A percentile compares a stretch with the other conserved stretches of the same genome.
Evolutionary conservation across 2,888 invertebrate species (phyloP).

Genomic region (Encarsia formosa): DNA sequence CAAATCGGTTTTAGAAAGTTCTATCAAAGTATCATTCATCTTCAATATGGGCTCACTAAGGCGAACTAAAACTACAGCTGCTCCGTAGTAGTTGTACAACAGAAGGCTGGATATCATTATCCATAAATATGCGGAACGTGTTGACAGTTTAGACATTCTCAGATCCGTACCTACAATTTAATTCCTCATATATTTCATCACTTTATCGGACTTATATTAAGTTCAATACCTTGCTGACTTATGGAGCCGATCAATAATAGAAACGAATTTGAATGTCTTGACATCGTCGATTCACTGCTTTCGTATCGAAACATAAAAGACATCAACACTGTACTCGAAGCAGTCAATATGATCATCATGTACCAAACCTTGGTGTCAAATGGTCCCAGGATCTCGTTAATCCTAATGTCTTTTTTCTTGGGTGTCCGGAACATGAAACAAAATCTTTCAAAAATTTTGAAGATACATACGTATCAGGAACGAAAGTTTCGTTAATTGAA

Average conservation of each 20-base stretch:
- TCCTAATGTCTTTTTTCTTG: slow-evolving; percentile 28
- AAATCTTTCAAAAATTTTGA: slow-evolving; percentile 25
- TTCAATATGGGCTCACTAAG: slow-evolving; percentile 41
- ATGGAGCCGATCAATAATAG: slow-evolving; percentile 6
- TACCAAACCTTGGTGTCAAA: slow-evolving; percentile 12
- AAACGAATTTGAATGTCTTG: slow-evolving; percentile 1
- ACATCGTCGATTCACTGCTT: not conserved
- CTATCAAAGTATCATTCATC: slow-evolving; percentile 43
- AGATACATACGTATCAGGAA: too few relatives aligned
- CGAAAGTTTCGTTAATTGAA: too few relatives aligned
- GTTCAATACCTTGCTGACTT: slow-evolving; percentile 12
- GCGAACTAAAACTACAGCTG: slow-evolving; percentile 42
- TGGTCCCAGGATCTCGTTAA: slow-evolving; percentile 31
- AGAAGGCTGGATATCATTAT: slow-evolving; percentile 39
- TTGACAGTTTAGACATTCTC: not conserved
- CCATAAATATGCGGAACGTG: slow-evolving; percentile 24
- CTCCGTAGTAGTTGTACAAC: slow-evolving; percentile 44
- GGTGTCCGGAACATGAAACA: slow-evolving; percentile 37
- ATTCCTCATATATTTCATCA: too few relatives aligned
- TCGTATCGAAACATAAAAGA: not conserved
- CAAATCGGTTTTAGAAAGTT: slow-evolving; percentile 36
- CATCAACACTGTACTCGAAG: not conserved
- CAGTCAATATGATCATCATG: not conserved
- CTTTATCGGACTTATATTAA: too few relatives aligned
- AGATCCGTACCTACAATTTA: not conserved